Base-by-base conservation (phyloP, 2,113 vertebrate species). In the Oxyruncus cristatus region DNA sequence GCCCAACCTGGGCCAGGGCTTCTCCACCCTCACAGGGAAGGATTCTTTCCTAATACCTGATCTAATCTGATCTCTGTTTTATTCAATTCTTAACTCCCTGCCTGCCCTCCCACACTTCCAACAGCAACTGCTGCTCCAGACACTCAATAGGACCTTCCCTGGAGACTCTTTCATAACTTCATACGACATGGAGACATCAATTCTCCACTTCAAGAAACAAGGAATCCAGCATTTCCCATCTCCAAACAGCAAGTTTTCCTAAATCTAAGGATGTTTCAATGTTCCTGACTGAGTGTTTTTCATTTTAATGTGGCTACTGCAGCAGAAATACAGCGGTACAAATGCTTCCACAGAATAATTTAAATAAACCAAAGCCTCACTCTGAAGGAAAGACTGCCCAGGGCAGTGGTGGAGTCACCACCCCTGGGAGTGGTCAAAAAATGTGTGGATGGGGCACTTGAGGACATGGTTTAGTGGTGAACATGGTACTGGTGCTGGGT, bases 181-280 rank as follows among this genome's bases (percentile, higher is more conserved):
- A 53, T n/a, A 80, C 6, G 39, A 55, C 8, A 5, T 28, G 67
- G 63, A 97, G 89, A 82, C 96, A 95, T 74, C 92, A 91, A 21
- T 88, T 89, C 80, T 44, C 80, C 95, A 35, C 90, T 65, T 90
- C 63, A 92, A 93, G 88, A 94, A 98, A 96, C 84, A 78, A 71
- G 80, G 53, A 82, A 92, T 44, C 21, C 26, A 97, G 88, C 86
- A 85, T 81, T 92, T 89, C 88, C 91, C 62, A 39, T 18, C 80
- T 85, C 73, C 47, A 28, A 85, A 91, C 58, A 91, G 86, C 56
- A 71, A 61, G 58, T 70, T 91, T 37, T 93, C 95, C 94, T 68
- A 80, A 72, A 89, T 26, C 52, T 55, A 74, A 90, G 91, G 88
- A 82, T 33, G 83, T 11, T 37, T 84, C 87, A 56, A 14, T 9